A percentile compares a stretch with the other conserved stretches of the same genome.
phyloP scores from a whole-genome alignment of 2,113 vertebrate genomes.

The Morone chrysops region DNA sequence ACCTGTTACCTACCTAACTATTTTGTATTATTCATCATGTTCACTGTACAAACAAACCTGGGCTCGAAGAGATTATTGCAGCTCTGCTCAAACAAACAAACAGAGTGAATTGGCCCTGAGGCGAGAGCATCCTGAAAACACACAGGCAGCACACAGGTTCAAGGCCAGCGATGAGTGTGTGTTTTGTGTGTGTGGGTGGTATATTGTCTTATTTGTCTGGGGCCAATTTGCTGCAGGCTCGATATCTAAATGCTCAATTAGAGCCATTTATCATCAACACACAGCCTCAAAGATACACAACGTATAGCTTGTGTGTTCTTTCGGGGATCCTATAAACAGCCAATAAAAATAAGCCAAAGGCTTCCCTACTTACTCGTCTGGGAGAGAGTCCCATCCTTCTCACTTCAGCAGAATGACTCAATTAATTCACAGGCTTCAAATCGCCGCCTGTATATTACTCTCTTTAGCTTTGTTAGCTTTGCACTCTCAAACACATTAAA shows the following conservation, averaged over 20 bases:
- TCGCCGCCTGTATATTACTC: not conserved
- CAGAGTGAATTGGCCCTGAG: constrained; percentile 4
- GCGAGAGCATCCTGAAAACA: constrained; percentile 32
- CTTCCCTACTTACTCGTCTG: too few relatives aligned
- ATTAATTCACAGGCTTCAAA: not conserved
- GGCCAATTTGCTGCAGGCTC: constrained; percentile 17
- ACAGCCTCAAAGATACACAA: constrained; percentile 15
- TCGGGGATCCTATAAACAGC: not conserved
- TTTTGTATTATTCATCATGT: constrained; percentile 1
- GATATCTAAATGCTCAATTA: constrained; percentile 35
- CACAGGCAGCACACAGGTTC: constrained; percentile 1
- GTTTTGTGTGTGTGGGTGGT: constrained; percentile 35
- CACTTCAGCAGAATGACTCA: not conserved
- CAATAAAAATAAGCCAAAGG: not conserved
- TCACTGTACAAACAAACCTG: constrained; percentile 28
- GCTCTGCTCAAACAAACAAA: constrained; percentile 52
- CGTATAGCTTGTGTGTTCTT: not conserved
- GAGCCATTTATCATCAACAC: constrained; percentile 18
- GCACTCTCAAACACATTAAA: not conserved
- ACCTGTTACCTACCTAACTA: too few relatives aligned
- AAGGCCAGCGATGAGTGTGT: not conserved
- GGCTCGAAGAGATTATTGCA: constrained; percentile 26
- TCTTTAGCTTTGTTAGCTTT: not conserved
- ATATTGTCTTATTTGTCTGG: constrained; percentile 24
- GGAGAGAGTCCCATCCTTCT: not conserved